A percentile compares a stretch with the other conserved stretches of the same genome.
These are phyloP conservation scores for Archips crataeganus DNA, from an alignment of 2,888 invertebrate species.

Conservation along the genomic window DNA sequence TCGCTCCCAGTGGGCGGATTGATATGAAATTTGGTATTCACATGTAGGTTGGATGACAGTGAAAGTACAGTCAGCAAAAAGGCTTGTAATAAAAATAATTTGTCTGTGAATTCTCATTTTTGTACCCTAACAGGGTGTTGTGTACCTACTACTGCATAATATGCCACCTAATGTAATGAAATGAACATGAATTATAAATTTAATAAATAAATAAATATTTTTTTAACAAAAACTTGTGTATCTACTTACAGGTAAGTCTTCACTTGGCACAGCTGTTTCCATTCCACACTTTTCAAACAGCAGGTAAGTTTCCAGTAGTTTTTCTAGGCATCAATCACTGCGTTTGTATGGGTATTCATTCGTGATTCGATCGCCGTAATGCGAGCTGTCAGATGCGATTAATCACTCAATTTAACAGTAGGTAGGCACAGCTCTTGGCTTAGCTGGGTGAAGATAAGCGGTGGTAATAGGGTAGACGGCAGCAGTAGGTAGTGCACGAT, in stretches of 20 bases:
- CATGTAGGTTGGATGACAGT: too few species aligned
- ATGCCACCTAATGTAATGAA: too few species aligned
- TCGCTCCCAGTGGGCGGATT: too few species aligned
- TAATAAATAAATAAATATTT: constrained; percentile 3
- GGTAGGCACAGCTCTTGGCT: constrained; percentile 38
- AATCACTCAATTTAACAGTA: constrained; percentile 43
- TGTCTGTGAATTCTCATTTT: too few species aligned
- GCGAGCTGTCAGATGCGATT: constrained; percentile 40
- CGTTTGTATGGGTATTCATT: constrained; percentile 31
- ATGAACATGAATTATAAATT: too few species aligned
- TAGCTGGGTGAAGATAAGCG: constrained; percentile 67
- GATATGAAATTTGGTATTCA: too few species aligned
- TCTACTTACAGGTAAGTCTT: constrained; percentile 64
- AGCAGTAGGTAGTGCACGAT: constrained; percentile 52
- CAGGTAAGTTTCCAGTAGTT: constrained; percentile 28
- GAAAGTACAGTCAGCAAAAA: too few species aligned
- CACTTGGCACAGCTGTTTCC: background rate
- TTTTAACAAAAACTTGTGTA: constrained; percentile 41
- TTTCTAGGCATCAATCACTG: constrained; percentile 31
- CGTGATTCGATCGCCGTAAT: constrained; percentile 30
- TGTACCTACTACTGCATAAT: too few species aligned
- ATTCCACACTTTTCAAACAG: background rate
- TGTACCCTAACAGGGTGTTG: too few species aligned
- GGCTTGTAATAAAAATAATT: too few species aligned
- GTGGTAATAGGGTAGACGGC: constrained; percentile 50